Base-by-base conservation (phyloP, 2,113 vertebrate genomes). In the Ornithorhynchus anatinus region DNA sequence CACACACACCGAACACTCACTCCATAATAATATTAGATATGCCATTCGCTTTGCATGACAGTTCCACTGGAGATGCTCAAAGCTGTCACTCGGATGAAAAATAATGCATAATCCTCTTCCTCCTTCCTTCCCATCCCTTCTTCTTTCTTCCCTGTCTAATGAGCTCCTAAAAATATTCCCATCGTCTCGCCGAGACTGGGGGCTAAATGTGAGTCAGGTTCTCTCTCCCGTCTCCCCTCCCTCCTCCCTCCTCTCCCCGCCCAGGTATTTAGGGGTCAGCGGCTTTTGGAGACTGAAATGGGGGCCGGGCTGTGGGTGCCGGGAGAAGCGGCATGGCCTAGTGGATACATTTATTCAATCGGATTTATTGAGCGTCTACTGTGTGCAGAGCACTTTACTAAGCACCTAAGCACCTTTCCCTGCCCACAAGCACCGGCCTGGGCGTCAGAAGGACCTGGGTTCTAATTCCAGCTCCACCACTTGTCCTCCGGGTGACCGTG, bases 81-180 rank as follows among this genome's bases (percentile, higher is more conserved):
- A 89, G 84, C 89, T 90, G 87, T 90, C 87, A 90, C 68, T 83
- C 59, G 89, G 86, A 89, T 88, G 86, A 90, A 89, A 89, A 88
- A 84, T 89, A 88, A 88, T 80, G 78, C 82, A 85, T 82, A 85
- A 82, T 81, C 79, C 86, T 80, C 67, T 1, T 84, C 87, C 89
- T 84, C 82, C 79, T 87, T 82, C 82, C 84, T 84, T 83, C 69
- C 86, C 77, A 80, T 87, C 37, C 72, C 67, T 88, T 87, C 38
- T 56, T 84, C 85, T 83, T 88, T 87, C 87, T 88, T 88, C 81
- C 84, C 70, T 82, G 80, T 90, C 88, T 90, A 90, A 90, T 89
- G 89, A 90, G 87, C 84, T 85, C 89, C 89, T 90, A 89, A 90
- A 90, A 89, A 89, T 90, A 90, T 89, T 88, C 88, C 79, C 77